Percentiles rank a stretch among this genome's conserved stretches.
Evolutionary conservation across 2,888 invertebrate species (phyloP).

Genomic region (Lasioglossum calceatum): DNA sequence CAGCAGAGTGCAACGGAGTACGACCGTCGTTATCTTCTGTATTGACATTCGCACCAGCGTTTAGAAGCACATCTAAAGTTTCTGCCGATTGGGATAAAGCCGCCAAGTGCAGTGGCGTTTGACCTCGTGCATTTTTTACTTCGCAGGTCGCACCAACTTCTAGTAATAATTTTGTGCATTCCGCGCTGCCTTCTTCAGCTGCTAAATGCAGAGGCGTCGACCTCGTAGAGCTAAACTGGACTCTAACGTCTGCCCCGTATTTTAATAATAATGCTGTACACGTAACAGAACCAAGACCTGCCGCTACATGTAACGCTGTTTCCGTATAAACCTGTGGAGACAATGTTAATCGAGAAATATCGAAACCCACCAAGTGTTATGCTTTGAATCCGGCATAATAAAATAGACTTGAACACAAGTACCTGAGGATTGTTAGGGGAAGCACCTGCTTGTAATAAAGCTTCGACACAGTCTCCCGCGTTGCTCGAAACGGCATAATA

Average conservation of each 20-base stretch:
- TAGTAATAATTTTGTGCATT: slow-evolving; percentile 90
- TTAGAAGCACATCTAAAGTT: slow-evolving; percentile 90
- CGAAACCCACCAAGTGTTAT: not conserved
- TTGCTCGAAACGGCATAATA: slow-evolving; percentile 94
- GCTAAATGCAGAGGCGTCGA: slow-evolving; percentile 94
- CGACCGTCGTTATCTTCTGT: slow-evolving; percentile 90
- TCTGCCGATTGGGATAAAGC: slow-evolving; percentile 92
- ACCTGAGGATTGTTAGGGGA: slow-evolving; percentile 93
- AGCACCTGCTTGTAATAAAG: slow-evolving; percentile 91
- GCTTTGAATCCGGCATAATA: not conserved
- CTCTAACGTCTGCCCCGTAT: slow-evolving; percentile 92
- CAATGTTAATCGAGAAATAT: not conserved
- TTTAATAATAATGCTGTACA: slow-evolving; percentile 90
- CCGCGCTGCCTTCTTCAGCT: slow-evolving; percentile 93
- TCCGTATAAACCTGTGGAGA: slow-evolving; percentile 90
- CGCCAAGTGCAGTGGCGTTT: slow-evolving; percentile 94
- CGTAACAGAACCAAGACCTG: slow-evolving; percentile 89
- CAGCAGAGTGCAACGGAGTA: slow-evolving; percentile 92
- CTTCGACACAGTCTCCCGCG: slow-evolving; percentile 90
- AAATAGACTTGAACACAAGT: slow-evolving; percentile 18
- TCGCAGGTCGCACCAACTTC: slow-evolving; percentile 92
- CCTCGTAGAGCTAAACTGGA: slow-evolving; percentile 89
- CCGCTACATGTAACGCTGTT: slow-evolving; percentile 93
- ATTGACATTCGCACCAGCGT: slow-evolving; percentile 88
- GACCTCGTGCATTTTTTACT: slow-evolving; percentile 90